Conservation (phyloP, 2,888 invertebrate species). For the Selenia dentaria region DNA sequence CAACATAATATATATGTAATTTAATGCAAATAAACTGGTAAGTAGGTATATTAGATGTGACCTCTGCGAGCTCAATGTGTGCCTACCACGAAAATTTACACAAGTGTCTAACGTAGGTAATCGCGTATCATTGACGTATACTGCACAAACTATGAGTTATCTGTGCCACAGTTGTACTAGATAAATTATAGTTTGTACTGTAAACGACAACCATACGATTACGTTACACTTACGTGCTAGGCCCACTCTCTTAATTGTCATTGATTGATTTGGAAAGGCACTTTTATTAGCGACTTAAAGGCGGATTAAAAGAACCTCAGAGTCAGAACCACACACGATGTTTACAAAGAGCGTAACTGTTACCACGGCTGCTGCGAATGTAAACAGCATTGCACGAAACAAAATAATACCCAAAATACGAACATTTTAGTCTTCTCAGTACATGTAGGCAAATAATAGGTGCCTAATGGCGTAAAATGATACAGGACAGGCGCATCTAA, state of each 20-base stretch:
- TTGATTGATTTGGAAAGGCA: constrained; percentile 24
- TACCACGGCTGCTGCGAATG: constrained; percentile 15
- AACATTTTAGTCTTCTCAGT: constrained; percentile 12
- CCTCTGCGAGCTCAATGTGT: too few species aligned
- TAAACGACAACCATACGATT: too few species aligned
- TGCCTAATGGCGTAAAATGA: constrained; percentile 1
- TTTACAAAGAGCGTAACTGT: constrained; percentile 41
- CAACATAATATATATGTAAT: too few species aligned
- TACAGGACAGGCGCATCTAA: background rate
- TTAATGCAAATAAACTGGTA: too few species aligned
- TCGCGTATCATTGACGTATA: too few species aligned
- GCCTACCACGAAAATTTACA: too few species aligned
- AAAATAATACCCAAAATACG: constrained; percentile 16
- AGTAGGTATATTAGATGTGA: too few species aligned
- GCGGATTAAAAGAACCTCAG: constrained; percentile 28
- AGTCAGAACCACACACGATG: constrained; percentile 48
- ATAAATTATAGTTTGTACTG: too few species aligned
- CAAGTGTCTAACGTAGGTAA: too few species aligned
- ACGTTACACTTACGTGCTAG: too few species aligned
- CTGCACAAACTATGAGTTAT: too few species aligned
- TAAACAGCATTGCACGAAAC: constrained; percentile 19
- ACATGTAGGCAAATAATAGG: constrained; percentile 17
- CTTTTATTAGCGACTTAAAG: constrained; percentile 30
- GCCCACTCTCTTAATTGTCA: constrained; percentile 14
- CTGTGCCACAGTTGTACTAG: too few species aligned